Evolutionary conservation across 2,888 invertebrate genomes (phyloP), one percentile per base, ranked within the genome.

Genomic region (Dryobota labecula): DNA sequence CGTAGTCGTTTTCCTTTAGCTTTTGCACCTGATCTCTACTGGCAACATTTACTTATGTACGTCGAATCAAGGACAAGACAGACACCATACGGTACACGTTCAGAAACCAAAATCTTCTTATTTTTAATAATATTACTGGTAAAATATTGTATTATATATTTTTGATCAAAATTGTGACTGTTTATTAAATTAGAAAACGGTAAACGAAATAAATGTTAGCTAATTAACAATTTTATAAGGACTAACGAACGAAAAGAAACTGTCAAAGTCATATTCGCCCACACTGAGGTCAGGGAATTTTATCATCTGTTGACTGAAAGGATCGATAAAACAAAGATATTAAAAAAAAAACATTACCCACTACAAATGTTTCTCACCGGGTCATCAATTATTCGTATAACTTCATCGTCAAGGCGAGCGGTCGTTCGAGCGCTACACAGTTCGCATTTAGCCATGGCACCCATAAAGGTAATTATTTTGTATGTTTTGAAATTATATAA

Each of bases 291-390:
- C 72, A 66, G 64, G 56, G 53, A 53, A 70, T 78, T 82, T 80
- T 82, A 83, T 75, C 69, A 87, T 84, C 84, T 87, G 85, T 87
- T 85, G 80, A 79, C 68, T 68, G 73, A 60, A 76, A 67, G 73
- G 78, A 88, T 91, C 91, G 86, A 91, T 91, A 88, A 65, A 84
- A 82, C 80, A 83, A 84, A 89, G 86, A 86, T 85, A 84, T 86
- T 87, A 90, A 90, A 90, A 90, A 90, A 90, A 90, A 89, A 89
- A 88, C 80, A 84, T 87, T 86, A 84, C 86, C 85, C 86, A 76
- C 80, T 86, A 90, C 95, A 93, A 95, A 95, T 96, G 95, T 91
- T 95, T 93, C 88, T 90, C 91, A 93, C 93, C 89, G 87, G 92
- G 80, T 88, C 90, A 84, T 89, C 92, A 78, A 89, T 93, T 90